Conservation (phyloP, 2,797 vertebrate genomes). For the Neosilurus hyrtlii region DNA sequence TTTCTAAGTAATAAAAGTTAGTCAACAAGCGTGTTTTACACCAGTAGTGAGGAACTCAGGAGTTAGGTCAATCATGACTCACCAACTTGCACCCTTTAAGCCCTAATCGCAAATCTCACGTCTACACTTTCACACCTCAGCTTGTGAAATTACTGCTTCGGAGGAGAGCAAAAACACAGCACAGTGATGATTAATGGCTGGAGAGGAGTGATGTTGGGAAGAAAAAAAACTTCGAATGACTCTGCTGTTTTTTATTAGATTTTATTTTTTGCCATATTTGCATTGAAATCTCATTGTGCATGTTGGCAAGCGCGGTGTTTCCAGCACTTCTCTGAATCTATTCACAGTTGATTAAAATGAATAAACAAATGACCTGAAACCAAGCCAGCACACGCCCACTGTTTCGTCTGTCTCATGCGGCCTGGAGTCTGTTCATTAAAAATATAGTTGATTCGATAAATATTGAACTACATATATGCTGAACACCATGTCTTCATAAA, state of each 20-base stretch:
- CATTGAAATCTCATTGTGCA: background rate
- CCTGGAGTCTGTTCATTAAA: background rate
- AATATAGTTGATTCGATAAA: background rate
- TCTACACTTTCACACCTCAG: constrained; percentile 8
- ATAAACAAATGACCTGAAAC: constrained; percentile 3
- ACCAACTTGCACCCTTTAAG: background rate
- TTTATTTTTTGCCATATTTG: background rate
- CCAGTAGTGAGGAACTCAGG: background rate
- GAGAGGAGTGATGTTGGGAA: background rate
- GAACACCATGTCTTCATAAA: background rate
- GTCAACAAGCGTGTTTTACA: constrained; percentile 6
- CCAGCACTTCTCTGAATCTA: background rate
- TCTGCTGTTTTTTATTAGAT: background rate
- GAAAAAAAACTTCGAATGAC: background rate
- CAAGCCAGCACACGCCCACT: no score
- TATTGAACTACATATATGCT: background rate
- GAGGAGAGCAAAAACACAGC: constrained; percentile 1
- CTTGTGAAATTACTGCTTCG: constrained; percentile 14
- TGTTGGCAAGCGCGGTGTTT: background rate
- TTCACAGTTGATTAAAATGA: background rate
- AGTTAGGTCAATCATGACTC: constrained; percentile 19
- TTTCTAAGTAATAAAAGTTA: constrained; percentile 26
- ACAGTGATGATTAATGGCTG: constrained; percentile 9
- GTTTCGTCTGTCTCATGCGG: background rate
- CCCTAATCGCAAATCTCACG: background rate